Evolutionary conservation across 2,888 invertebrate species (phyloP).

Genomic region (Arctia plantaginis): DNA sequence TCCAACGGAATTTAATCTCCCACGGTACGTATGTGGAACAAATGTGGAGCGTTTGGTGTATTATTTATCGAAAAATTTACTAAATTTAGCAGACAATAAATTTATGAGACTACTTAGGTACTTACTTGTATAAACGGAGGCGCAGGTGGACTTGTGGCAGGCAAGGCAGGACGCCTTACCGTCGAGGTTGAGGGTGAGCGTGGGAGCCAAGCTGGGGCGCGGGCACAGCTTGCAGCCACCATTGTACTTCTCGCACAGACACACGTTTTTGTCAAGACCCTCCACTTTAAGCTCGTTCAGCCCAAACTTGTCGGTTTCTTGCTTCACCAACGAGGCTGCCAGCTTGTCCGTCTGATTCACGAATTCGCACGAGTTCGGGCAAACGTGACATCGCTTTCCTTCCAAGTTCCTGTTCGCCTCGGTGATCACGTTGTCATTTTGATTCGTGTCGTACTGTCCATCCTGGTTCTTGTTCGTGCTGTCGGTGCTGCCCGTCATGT

Average conservation of each 20-base stretch:
- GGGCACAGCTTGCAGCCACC: conserved; percentile 82
- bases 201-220: conserved; percentile 64
- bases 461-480: conserved; percentile 58
- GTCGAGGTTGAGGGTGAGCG: conserved; percentile 62
- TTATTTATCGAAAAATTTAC: background rate
- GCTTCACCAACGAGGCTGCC: conserved; percentile 71
- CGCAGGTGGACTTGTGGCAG: conserved; percentile 67
- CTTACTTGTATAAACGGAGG: conserved; percentile 72
- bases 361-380: conserved; percentile 72
- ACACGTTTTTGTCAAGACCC: conserved; percentile 71
- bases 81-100: background rate
- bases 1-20: conserved; percentile 16
- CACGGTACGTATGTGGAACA: background rate
- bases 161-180: conserved; percentile 69
- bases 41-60: background rate
- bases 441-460: conserved; percentile 66
- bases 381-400: conserved; percentile 64
- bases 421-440: conserved; percentile 67
- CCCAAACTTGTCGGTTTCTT: conserved; percentile 71
- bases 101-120: conserved; percentile 32
- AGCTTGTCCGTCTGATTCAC: conserved; percentile 66
- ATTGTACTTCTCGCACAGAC: conserved; percentile 80
- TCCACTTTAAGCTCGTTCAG: conserved; percentile 79
- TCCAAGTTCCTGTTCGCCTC: conserved; percentile 71
- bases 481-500: conserved; percentile 72